Base-by-base conservation (phyloP, 2,797 vertebrate species). In the Myiotriccus ornatus region DNA sequence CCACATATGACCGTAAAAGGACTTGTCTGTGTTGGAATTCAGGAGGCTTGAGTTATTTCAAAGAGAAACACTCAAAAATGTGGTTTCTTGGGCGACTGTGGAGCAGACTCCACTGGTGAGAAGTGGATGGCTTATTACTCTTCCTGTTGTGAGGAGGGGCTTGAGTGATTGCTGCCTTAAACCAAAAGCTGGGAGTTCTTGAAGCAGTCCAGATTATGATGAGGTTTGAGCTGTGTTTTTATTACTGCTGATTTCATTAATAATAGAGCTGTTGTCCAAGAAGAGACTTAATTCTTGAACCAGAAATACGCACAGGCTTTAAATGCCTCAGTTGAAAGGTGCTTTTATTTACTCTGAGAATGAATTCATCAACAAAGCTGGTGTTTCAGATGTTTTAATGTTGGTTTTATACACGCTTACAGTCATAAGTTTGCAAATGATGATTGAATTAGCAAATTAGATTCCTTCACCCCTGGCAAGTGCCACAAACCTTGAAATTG, bases 371-470 rank as follows among this genome's bases (percentile, higher is more conserved):
- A 20, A 20, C 34, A 19, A 13, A 28, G 49, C 59, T 76, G 83
- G 59, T 67, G 52, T 17, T 85, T 55, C 75, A 64, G 59, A 60
- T 43, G 56, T 32, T 73, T 80, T 62, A 70, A 57, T 74, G 84
- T 39, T 5, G 1, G 30, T 70, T 94, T 83, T 87, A 60, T 70
- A 32, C 1, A 2, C 57, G 81, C 90, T 90, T 39, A 12, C 37
- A 87, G 87, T 50, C 81, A 93, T 95, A 93, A 93, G 70, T 68
- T 56, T 95, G 74, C 81, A 95, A 94, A 94, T 92, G 90, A 89
- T 77, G 81, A 90, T 83, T 86, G 89, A 93, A 92, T 90, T 93
- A 89, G 74, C 80, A 95, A 95, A 93, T 92, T 84, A 52, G 71
- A 90, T 91, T 91, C 63, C 56, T 49, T 90, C 52, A 79, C 49